These are phyloP conservation scores for Sebastes minor DNA, from an alignment of 2,797 vertebrate species.

Conservation along the genomic window DNA sequence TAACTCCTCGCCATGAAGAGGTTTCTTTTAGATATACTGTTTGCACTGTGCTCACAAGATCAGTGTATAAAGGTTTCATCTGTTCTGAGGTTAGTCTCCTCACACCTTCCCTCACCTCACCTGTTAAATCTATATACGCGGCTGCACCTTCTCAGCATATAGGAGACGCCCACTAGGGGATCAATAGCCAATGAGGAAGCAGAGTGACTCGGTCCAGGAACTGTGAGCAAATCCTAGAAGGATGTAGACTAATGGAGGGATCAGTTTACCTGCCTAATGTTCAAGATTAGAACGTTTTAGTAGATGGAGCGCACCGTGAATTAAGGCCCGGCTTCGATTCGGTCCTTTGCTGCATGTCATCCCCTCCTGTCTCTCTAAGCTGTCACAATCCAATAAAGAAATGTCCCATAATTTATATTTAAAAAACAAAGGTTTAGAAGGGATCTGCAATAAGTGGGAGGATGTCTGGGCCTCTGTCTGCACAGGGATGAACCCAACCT, in stretches of 20 bases:
- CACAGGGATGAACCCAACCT: neutral
- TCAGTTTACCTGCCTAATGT: neutral
- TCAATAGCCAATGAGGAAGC: slow-evolving; percentile 1
- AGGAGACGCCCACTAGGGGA: neutral
- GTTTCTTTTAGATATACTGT: neutral
- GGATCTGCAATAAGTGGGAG: neutral
- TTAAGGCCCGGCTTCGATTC: no score
- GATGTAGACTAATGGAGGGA: neutral
- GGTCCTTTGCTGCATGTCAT: no score
- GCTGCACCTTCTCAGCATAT: slow-evolving; percentile 8
- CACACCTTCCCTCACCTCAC: neutral
- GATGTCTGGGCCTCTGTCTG: neutral
- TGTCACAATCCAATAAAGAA: no score
- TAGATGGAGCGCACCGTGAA: no score
- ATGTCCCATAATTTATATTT: no score
- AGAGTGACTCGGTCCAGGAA: slow-evolving; percentile 5
- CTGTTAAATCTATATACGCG: neutral
- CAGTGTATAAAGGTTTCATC: neutral
- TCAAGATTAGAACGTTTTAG: neutral
- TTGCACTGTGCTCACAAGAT: neutral
- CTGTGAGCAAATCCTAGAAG: neutral
- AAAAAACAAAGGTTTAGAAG: neutral
- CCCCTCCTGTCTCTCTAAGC: no score
- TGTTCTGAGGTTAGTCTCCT: neutral
- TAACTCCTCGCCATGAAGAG: neutral